Base-by-base conservation (phyloP, 2,113 vertebrate genomes). In the Leucosticte australis region DNA sequence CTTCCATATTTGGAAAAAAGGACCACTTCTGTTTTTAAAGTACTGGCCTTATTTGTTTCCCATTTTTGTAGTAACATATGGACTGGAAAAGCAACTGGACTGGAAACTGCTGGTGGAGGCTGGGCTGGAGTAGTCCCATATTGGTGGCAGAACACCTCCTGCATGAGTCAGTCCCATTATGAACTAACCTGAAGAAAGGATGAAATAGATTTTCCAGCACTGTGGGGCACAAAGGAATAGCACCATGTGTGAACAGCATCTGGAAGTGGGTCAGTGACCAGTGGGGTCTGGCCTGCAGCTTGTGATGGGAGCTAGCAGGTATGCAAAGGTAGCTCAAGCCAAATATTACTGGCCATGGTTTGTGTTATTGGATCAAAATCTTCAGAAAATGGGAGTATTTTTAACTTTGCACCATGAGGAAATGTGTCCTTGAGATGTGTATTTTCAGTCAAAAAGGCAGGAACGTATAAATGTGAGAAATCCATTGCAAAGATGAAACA, bases 1-100 rank as follows among this genome's bases (percentile, higher is more conserved):
- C 13, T 74, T 89, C 20, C 10, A 13, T 89, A 18, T 83, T 73
- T 91, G 47, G 71, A 92, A 92, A 92, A 77, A 24, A 30, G 59
- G 15, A 23, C 26, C 76, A 33, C 7, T 76, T 68, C 13, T 62
- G 18, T 83, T 90, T 88, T 33, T 83, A 56, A 79, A 21, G 35
- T 76, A 8, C 20, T 93, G 53, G 24, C 28, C 23, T 76, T 19
- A 8, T 42, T 90, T 73, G 9, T 70, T 20, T n/a, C 24, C 12
- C 9, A 15, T 74, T 90, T 91, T 78, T 47, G 5, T 50, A 35
- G 17, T 57, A 52, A 37, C 18, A 26, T 71, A 16, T 2, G 49
- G 57, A 56, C 24, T 47, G 47, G 23, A 71, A 26, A 68, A 64
- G n/a, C 53, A 75, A 20, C 46, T 3, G 3, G 16, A 87, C 16